phyloP scores from a whole-genome alignment of 1,140 invertebrate genomes.

The Lasioglossum albipes region DNA sequence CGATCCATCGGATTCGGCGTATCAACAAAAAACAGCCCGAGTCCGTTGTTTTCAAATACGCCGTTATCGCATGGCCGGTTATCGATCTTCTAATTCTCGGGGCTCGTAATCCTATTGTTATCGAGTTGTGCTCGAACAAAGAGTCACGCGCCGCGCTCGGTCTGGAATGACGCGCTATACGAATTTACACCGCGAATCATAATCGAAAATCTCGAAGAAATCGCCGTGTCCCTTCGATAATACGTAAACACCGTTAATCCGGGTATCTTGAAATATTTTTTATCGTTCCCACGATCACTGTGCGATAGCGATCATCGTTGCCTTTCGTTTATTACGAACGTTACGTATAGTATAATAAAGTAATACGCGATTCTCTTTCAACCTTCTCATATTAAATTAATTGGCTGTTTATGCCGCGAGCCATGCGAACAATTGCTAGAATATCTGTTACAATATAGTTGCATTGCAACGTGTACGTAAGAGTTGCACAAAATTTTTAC shows the following conservation, averaged over 20 bases:
- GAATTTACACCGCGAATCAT: not conserved
- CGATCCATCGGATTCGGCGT: not conserved
- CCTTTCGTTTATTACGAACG: not conserved
- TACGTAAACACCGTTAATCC: slow-evolving; percentile 8
- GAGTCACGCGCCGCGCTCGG: not conserved
- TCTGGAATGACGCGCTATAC: not conserved
- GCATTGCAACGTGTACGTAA: too few species aligned
- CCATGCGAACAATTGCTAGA: too few species aligned
- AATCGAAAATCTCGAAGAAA: not conserved
- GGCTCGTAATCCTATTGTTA: slow-evolving; percentile 12
- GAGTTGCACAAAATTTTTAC: too few species aligned
- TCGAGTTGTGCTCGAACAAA: not conserved
- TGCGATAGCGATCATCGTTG: not conserved
- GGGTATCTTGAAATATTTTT: not conserved
- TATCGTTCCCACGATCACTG: not conserved
- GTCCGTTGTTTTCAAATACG: slow-evolving; percentile 4
- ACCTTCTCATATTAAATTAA: too few species aligned
- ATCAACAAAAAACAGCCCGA: not conserved
- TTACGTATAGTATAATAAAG: too few species aligned
- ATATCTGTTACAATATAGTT: too few species aligned
- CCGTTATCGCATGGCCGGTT: not conserved
- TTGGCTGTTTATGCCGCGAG: too few species aligned
- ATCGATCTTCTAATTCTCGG: slow-evolving; percentile 1
- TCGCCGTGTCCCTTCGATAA: not conserved
- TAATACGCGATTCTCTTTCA: too few species aligned